phyloP scores from a whole-genome alignment of 53 echinoderm and acorn worm species.

The Echinometra lucunter region DNA sequence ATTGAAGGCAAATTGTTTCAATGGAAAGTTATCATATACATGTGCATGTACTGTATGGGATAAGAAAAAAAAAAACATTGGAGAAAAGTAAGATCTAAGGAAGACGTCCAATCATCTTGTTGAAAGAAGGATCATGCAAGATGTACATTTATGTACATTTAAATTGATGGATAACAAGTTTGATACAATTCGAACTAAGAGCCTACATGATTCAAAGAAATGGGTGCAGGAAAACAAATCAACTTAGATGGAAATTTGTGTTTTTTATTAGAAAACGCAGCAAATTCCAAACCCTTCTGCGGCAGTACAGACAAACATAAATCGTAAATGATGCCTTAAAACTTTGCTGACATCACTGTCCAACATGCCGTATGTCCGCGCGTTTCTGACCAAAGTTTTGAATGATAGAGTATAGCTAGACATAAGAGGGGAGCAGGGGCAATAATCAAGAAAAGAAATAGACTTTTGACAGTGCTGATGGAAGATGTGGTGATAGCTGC shows the following conservation, averaged over 20 bases:
- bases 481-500: slow-evolving; percentile 25
- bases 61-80: not conserved
- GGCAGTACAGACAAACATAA: not conserved
- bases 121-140: not conserved
- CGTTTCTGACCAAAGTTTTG: not conserved
- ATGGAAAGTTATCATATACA: too few relatives aligned
- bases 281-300: too few relatives aligned
- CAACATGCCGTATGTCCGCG: not conserved
- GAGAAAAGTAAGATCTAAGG: not conserved
- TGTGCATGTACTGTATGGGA: too few relatives aligned
- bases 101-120: not conserved
- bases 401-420: not conserved
- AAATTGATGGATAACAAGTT: not conserved
- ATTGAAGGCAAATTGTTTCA: too few relatives aligned
- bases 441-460: not conserved
- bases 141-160: not conserved
- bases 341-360: not conserved
- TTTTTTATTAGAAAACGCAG: not conserved
- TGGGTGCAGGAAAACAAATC: not conserved
- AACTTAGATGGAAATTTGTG: slow-evolving; percentile 22
- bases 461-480: not conserved
- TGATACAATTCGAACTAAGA: not conserved
- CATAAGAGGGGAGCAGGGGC: not conserved
- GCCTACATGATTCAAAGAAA: not conserved
- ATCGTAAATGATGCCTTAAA: not conserved